Percentiles rank a stretch among this genome's conserved stretches.
phyloP scores from a whole-genome alignment of 1,140 invertebrate species.

The Megathymus violae region DNA sequence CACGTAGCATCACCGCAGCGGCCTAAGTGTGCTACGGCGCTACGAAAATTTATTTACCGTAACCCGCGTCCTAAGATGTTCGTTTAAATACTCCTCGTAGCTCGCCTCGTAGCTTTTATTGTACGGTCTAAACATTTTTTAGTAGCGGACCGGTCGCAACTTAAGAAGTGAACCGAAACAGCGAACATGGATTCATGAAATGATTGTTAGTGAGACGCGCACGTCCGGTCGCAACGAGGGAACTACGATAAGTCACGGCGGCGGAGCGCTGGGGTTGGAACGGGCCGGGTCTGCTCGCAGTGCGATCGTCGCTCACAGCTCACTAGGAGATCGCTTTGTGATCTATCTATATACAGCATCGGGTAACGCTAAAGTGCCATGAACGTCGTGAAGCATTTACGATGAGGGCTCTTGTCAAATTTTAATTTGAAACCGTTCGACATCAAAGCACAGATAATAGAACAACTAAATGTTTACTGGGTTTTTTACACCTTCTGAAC shows the following conservation, averaged over 20 bases:
- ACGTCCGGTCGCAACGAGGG: slow-evolving; percentile 17
- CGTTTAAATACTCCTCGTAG: not conserved
- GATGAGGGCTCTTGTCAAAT: too few relatives aligned
- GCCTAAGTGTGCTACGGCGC: not conserved
- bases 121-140: not conserved
- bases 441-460: too few relatives aligned
- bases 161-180: not conserved
- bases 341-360: too few relatives aligned
- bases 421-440: too few relatives aligned
- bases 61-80: not conserved
- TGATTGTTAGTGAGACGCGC: slow-evolving; percentile 1
- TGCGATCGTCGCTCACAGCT: too few relatives aligned
- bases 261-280: slow-evolving; percentile 9
- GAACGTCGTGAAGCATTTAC: too few relatives aligned
- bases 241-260: slow-evolving; percentile 15
- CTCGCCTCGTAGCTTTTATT: not conserved
- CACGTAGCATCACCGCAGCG: not conserved
- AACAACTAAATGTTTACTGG: too few relatives aligned
- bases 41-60: slow-evolving; percentile 6
- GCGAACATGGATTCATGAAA: not conserved
- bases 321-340: too few relatives aligned
- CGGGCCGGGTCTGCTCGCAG: not conserved
- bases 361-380: too few relatives aligned
- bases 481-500: too few relatives aligned
- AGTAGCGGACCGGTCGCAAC: not conserved